These are phyloP conservation scores for Uromys caudimaculatus DNA, from an alignment of 2,797 vertebrate genomes.

Conservation along the genomic window DNA sequence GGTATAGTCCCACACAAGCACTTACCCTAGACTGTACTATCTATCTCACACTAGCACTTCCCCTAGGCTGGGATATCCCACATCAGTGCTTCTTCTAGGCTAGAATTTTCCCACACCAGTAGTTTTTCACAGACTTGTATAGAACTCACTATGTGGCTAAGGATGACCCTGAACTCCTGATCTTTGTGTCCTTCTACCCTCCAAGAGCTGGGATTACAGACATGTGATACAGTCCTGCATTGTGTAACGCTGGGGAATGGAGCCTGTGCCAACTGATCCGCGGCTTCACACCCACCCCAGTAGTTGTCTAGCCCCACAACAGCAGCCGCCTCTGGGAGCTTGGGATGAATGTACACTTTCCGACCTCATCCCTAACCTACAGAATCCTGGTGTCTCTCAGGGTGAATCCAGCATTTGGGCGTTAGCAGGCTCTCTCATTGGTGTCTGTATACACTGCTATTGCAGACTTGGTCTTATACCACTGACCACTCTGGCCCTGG, in stretches of 20 bases:
- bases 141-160: not conserved
- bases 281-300: too few relatives aligned
- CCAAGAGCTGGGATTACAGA: not conserved
- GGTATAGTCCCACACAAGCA: not conserved
- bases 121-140: not conserved
- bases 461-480: not conserved
- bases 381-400: not conserved
- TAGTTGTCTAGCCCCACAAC: not conserved
- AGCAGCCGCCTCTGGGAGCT: not conserved
- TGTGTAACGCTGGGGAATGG: not conserved
- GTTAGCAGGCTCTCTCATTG: too few relatives aligned
- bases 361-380: fast-evolving
- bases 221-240: not conserved
- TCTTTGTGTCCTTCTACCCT: not conserved
- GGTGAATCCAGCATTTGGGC: not conserved
- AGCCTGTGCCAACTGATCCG: not conserved
- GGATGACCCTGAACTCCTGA: not conserved
- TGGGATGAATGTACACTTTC: not conserved
- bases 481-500: not conserved
- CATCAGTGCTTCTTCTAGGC: too few relatives aligned
- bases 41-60: not conserved
- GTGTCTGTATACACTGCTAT: fast-evolving
- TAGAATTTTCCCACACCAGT: not conserved
- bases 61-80: not conserved
- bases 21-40: not conserved